A percentile compares a stretch with the other conserved stretches of the same genome.
phyloP scores from a whole-genome alignment of 2,888 invertebrate species.

The Monochamus alternatus region DNA sequence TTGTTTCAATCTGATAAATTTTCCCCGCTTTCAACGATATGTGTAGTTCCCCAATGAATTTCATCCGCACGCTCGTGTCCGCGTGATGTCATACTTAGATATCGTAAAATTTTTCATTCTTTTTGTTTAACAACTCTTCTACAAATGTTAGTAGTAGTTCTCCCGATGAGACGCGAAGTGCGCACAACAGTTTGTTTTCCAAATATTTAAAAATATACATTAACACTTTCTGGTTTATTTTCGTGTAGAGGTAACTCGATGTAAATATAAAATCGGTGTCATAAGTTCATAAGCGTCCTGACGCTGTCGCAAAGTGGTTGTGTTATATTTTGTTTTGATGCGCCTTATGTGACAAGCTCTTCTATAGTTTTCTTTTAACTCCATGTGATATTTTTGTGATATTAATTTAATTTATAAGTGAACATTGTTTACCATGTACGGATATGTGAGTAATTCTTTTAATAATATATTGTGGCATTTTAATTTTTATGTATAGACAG shows the following conservation, averaged over 20 bases:
- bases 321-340: constrained; percentile 5
- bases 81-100: constrained; percentile 47
- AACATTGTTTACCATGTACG: constrained; percentile 51
- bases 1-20: constrained; percentile 6
- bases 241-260: constrained; percentile 25
- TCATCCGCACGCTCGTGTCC: constrained; percentile 40
- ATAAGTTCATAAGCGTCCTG: constrained; percentile 16
- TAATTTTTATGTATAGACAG: constrained; percentile 36
- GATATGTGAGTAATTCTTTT: constrained; percentile 55
- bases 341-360: not conserved
- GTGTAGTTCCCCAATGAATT: constrained; percentile 19
- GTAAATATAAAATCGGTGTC: constrained; percentile 31
- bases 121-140: constrained; percentile 26
- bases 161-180: constrained; percentile 12
- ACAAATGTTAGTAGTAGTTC: constrained; percentile 25
- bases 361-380: not conserved
- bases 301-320: constrained; percentile 19
- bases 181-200: constrained; percentile 29
- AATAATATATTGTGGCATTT: not conserved
- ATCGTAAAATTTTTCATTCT: constrained; percentile 48
- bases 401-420: constrained; percentile 36
- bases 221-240: constrained; percentile 38
- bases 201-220: constrained; percentile 36
- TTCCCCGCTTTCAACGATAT: not conserved
- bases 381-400: constrained; percentile 36